These are phyloP conservation scores for Centruroides vittatus DNA, from an alignment of 1,140 invertebrate species.

Conservation along the genomic window DNA sequence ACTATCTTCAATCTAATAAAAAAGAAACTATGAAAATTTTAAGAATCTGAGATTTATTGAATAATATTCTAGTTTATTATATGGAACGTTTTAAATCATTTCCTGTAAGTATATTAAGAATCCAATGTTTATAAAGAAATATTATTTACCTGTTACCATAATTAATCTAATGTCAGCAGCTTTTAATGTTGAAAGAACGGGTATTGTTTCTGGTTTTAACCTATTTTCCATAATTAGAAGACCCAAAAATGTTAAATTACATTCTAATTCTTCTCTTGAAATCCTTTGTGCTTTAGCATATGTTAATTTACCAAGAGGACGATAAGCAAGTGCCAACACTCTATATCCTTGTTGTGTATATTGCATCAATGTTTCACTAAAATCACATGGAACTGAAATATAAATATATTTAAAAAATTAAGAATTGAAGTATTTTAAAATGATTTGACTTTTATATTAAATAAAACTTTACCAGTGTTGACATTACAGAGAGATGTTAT, in stretches of 20 bases:
- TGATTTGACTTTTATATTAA: not conserved
- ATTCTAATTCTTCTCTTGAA: conserved; percentile 49
- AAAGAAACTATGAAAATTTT: too few species aligned
- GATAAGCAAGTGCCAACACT: conserved; percentile 61
- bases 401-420: not conserved
- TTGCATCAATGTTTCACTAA: conserved; percentile 46
- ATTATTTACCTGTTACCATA: conserved; percentile 71
- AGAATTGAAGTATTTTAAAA: not conserved
- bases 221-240: conserved; percentile 82
- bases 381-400: conserved; percentile 45
- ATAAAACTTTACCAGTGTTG: conserved; percentile 30
- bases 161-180: conserved; percentile 70
- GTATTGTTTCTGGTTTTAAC: conserved; percentile 62
- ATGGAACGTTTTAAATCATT: not conserved
- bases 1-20: too few species aligned
- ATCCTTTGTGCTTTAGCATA: conserved; percentile 21
- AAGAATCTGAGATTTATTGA: too few species aligned
- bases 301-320: conserved; percentile 32
- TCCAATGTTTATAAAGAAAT: not conserved
- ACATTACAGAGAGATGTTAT: conserved; percentile 45
- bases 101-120: not conserved
- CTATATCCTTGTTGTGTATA: conserved; percentile 75
- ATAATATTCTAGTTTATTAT: not conserved
- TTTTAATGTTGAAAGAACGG: conserved; percentile 58
- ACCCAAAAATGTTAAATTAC: conserved; percentile 66